A percentile compares a stretch with the other conserved stretches of the same genome.
Evolutionary conservation across 2,797 vertebrate species (phyloP).

Genomic region (Mionectes olivaceus): DNA sequence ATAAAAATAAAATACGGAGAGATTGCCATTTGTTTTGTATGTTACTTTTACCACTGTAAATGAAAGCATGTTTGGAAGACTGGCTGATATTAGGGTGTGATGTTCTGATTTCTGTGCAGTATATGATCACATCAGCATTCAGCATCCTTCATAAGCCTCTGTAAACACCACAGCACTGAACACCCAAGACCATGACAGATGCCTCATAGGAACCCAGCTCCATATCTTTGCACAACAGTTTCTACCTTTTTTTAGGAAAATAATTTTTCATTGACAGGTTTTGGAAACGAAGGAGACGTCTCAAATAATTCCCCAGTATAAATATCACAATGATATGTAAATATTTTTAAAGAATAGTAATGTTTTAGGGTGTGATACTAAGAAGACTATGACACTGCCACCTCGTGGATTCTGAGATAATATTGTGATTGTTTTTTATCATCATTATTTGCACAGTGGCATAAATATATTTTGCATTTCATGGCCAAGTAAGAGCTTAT

Average conservation of each 20-base stretch:
- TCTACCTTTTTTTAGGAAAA: not conserved
- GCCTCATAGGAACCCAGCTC: not conserved
- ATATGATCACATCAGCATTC: not conserved
- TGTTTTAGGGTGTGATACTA: constrained; percentile 48
- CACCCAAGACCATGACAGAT: not conserved
- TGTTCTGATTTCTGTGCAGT: not conserved
- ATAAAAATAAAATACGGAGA: not conserved
- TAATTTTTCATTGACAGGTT: not conserved
- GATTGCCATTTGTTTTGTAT: not conserved
- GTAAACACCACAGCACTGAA: not conserved
- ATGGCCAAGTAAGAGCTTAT: not conserved
- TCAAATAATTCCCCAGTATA: constrained; percentile 12
- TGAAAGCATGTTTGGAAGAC: not conserved
- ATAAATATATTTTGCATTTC: not conserved
- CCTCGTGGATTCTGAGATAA: constrained; percentile 71
- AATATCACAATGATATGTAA: constrained; percentile 14
- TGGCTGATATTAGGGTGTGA: not conserved
- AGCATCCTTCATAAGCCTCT: not conserved
- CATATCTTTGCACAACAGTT: not conserved
- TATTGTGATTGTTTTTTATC: not conserved
- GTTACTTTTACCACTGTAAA: not conserved
- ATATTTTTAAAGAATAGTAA: constrained; percentile 14
- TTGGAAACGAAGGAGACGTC: not conserved
- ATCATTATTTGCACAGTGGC: not conserved
- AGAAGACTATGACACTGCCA: constrained; percentile 71